phyloP scores from a whole-genome alignment of 2,888 invertebrate species.

The Andrena bicolor region DNA sequence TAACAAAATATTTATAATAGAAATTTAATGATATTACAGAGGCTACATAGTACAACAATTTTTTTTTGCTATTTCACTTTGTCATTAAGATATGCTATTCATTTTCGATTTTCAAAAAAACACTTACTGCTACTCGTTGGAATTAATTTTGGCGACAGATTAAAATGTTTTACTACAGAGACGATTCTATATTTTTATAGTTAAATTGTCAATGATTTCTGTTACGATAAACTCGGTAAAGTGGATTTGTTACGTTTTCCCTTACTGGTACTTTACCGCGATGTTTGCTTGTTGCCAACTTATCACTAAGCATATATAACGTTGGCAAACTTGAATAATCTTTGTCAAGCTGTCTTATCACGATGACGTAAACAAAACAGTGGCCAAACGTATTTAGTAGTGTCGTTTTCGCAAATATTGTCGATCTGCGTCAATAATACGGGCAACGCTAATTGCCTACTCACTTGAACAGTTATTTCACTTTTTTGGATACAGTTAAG shows the following conservation, averaged over 20 bases:
- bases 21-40: neutral
- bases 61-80: neutral
- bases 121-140: neutral
- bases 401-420: slow-evolving; percentile 30
- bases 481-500: too few relatives aligned
- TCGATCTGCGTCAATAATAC: neutral
- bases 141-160: neutral
- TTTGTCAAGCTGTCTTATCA: slow-evolving; percentile 45
- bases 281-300: slow-evolving; percentile 25
- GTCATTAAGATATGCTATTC: neutral
- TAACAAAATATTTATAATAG: neutral
- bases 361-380: slow-evolving; percentile 52
- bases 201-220: neutral
- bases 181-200: neutral
- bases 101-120: too few relatives aligned
- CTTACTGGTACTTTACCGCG: neutral
- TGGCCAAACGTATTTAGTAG: slow-evolving; percentile 9
- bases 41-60: neutral
- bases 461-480: too few relatives aligned
- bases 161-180: neutral
- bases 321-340: slow-evolving; percentile 55
- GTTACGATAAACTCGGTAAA: neutral
- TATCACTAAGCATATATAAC: slow-evolving; percentile 58
- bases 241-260: neutral
- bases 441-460: neutral